Evolutionary conservation across 2,797 vertebrate species (phyloP), one percentile per base, ranked within the genome.

Genomic region (Paramormyrops hopkinsi): DNA sequence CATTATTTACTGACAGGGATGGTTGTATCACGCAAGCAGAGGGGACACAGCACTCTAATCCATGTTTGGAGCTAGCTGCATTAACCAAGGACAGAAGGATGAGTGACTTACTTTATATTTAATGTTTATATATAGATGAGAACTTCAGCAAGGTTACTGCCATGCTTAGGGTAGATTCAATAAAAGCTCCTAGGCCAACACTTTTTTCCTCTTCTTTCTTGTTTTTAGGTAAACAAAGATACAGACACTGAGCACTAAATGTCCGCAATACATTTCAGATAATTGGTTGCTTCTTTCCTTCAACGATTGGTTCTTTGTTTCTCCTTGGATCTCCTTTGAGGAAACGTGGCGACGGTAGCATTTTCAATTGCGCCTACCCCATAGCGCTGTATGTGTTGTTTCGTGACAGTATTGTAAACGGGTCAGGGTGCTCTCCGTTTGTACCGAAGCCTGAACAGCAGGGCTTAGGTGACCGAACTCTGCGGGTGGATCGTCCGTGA

Each of bases 341-440:
- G 44, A 51, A 62, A 51, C 9, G 12, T 88, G 89, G 29, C 17
- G 4, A 86, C 33, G 85, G 89, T 90, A 44, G 88, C 69, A 90
- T 88, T 88, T 93, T 92, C 88, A 90, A 87, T 90, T 91, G 91
- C 91, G 93, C 91, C 90, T 91, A 87, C 90, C 90, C 90, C 90
- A 90, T 89, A 91, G 76, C 93, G 46, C 73, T 91, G 91, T 94
- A 92, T 92, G 89, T 89, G 90, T 90, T 94, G 93, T 95, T 92
- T 91, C 90, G 93, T 94, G 92, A 91, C 90, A 92, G 93, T 92
- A 90, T 94, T 93, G 92, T 90, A 90, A 91, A 89, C 88, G 90
- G 92, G 88, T 92, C 88, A 88, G 89, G 91, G 90, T 93, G 90
- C 73, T 59, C 48, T 76, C 46, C 69, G 48, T 76, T 86, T 33